Evolutionary conservation across 2,888 invertebrate species (phyloP), one percentile per base, ranked within the genome.

Genomic region (Nomada lathburiana): DNA sequence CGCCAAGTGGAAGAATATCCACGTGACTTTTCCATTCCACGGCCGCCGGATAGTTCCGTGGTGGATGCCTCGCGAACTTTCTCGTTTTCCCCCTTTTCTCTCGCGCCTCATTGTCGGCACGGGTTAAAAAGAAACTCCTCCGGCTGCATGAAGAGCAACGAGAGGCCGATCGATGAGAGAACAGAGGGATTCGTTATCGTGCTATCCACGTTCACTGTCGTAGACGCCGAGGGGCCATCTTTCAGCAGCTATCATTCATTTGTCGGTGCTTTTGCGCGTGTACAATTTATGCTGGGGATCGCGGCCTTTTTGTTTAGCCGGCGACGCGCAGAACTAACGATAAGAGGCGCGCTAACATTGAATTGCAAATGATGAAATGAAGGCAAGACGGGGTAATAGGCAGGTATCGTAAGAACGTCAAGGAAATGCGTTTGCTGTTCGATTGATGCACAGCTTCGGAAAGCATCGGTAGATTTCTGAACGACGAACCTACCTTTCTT

Each of bases 181-280:
- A 84, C 84, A 83, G 74, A 76, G 64, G 74, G 80, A 84, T 80
- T 84, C 84, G 80, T 84, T 84, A 83, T 80, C 84, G 59, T 36
- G 62, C 55, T 42, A 70, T 67, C 74, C 52, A 52, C 55, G 29
- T 44, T 67, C 83, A n/a, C 57, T 26, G 70, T 26, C 67, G 73
- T 62, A 53, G 69, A 47, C 44, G 52, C 57, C n/a, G 2, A n/a
- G 55, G 47, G 29, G 11, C 55, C 5, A 50, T 52, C 53, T 36
- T 44, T 13, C 36, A 44, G 5, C 1, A 13, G n/a, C 29, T 29
- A 26, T 13, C 11, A 26, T 55, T 20, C 63, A 11, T 23, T 26
- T 36, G 36, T 36, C 36, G 7, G 36, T 36, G 36, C 7, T 36
- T 36, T 7, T 36, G 36, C 36, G 36, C 36, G 36, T 7, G 36